Base-by-base conservation (phyloP, 2,888 invertebrate species). In the Hipparchia sbordonii region DNA sequence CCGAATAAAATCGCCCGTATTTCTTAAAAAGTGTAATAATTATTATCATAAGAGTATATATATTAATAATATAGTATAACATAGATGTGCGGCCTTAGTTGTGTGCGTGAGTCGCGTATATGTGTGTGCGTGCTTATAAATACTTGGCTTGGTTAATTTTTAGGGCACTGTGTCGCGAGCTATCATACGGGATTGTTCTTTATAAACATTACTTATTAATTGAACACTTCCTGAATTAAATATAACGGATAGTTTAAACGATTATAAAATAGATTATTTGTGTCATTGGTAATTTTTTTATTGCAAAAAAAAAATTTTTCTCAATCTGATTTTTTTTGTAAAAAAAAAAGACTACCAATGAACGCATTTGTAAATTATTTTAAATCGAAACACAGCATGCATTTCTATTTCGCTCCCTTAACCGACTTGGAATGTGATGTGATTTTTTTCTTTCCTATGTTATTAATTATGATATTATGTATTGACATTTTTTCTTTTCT, bases 31-130 rank as follows among this genome's bases (percentile, higher is more conserved):
- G 46, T 68, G 51, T 68, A 68, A 68, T 57, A 68, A 68, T 57
- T 59, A 68, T 60, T 48, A 60, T 68, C 13, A 8, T 68, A 68
- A 68, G 68, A 48, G 51, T 65, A 33, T 65, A 65, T 65, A 65
- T 65, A 70, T 54, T 70, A 52, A 45, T 72, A 39, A 39, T 65
- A 69, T 71, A 67, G 65, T 70, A 72, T 65, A 23, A 57, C 2
- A 63, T 74, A 68, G 74, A 75, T 72, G 51, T 72, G 76, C 77
- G 73, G 75, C 76, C 77, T 73, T 77, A 74, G 68, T 72, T 74
- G 74, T 71, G 74, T 77, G 74, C 52, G 76, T 75, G 74, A 65
- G 33, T 52, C 71, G 51, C 65, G 67, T 72, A 70, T 70, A 61
- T 62, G 56, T 51, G 67, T 72, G 72, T 75, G 69, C n/a, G 72